These are phyloP conservation scores for Scaptomyza polygonia DNA, from an alignment of 2,888 invertebrate genomes.

Conservation along the genomic window DNA sequence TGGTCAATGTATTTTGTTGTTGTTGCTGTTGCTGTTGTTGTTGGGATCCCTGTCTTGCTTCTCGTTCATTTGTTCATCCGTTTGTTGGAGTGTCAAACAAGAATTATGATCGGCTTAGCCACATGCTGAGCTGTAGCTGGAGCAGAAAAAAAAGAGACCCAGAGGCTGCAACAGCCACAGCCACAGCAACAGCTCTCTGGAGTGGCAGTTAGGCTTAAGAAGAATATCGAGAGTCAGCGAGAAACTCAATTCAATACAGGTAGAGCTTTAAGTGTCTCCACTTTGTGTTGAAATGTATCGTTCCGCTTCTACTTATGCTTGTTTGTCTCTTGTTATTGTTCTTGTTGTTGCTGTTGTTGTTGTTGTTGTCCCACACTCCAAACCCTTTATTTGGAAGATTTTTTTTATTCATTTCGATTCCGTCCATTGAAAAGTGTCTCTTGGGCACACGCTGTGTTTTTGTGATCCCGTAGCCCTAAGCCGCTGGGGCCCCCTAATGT, in stretches of 20 bases:
- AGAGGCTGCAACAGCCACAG: conserved; percentile 38
- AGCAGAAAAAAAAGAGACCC: conserved; percentile 49
- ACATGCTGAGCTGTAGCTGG: conserved; percentile 79
- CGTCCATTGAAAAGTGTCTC: conserved; percentile 76
- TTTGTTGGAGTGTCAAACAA: conserved; percentile 83
- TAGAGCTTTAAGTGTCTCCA: conserved; percentile 80
- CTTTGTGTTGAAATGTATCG: conserved; percentile 80
- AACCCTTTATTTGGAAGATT: background rate
- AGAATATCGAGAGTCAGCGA: conserved; percentile 32
- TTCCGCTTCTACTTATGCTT: conserved; percentile 57
- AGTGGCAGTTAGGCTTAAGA: conserved; percentile 56
- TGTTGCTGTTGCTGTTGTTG: background rate
- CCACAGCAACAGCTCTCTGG: conserved; percentile 41
- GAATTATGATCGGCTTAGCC: conserved; percentile 84
- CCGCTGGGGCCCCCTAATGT: conserved; percentile 80
- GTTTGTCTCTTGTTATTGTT: conserved; percentile 9
- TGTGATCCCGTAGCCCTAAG: conserved; percentile 72
- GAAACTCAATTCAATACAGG: conserved; percentile 72
- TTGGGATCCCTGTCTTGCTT: conserved; percentile 61
- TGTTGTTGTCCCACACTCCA: conserved; percentile 32
- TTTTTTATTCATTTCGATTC: conserved; percentile 28
- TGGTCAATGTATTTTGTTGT: conserved; percentile 1
- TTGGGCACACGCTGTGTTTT: conserved; percentile 74
- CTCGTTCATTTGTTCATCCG: conserved; percentile 79
- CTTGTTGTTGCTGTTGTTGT: conserved; percentile 12